Base-by-base conservation (phyloP, 2,888 invertebrate genomes). In the Orthonevra nobilis region DNA sequence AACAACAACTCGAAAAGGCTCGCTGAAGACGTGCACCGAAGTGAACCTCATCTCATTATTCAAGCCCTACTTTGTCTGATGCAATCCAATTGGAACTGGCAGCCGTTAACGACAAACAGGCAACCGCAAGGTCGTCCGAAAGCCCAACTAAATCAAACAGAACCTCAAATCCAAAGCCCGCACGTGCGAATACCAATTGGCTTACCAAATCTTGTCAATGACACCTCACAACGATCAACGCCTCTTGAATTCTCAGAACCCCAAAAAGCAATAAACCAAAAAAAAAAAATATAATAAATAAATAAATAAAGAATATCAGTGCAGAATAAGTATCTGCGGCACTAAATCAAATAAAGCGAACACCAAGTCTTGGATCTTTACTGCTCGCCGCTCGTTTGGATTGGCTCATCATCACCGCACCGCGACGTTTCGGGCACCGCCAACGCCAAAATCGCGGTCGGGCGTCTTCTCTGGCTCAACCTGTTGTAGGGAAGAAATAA, bases 371-470 rank as follows among this genome's bases (percentile, higher is more conserved):
- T 1, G 6, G 23, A 14, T 14, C 20, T 3, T 14, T 26, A 54
- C 15, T 3, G 23, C 15, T 46, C 38, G 14, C 19, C 20, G 44
- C 15, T 20, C 50, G 30, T 46, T 54, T 23, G n/a, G 63, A 63
- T 72, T 46, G 46, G 70, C 48, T 56, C 54, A 63, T 72, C 63
- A 61, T 26, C 38, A 9, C 1, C 9, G 14, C 52, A 52, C 12
- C 15, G n/a, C n/a, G n/a, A n/a, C n/a, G n/a, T n/a, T n/a, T n/a
- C n/a, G n/a, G n/a, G n/a, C n/a, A n/a, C n/a, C n/a, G n/a, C n/a
- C n/a, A n/a, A n/a, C n/a, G n/a, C n/a, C n/a, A n/a, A n/a, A n/a
- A n/a, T n/a, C n/a, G n/a, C n/a, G n/a, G n/a, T n/a, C n/a, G n/a
- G n/a, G n/a, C n/a, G 17, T 36, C 52, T 14, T 15, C 26, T n/a